Base-by-base conservation (phyloP, 1,140 invertebrate species). In the Solen grandis region DNA sequence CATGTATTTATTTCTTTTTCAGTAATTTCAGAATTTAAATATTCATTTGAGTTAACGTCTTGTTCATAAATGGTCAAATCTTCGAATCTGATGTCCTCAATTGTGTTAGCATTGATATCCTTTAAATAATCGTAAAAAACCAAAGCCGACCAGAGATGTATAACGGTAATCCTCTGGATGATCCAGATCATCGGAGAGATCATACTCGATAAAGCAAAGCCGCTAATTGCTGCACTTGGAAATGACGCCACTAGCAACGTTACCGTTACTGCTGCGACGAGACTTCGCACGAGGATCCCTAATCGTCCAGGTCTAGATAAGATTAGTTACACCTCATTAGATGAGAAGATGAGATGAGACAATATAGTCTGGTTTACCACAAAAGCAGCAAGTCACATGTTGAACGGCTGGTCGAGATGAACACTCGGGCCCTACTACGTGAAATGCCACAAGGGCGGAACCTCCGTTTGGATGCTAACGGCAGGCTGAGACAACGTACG, bases 361-460 rank as follows among this genome's bases (percentile, higher is more conserved):
- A 2, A 22, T 38, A 2, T 8, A 65, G 27, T 38, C 33, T n/a
- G n/a, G n/a, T n/a, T n/a, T n/a, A n/a, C n/a, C n/a, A n/a, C n/a
- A n/a, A n/a, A n/a, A n/a, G n/a, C 31, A 36, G 62, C 25, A 65
- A 65, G 27, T 36, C 31, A 3, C n/a, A 65, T 38, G 62, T 36
- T 5, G 62, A 65, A 38, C 31, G 33, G 25, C 19, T 65, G 14
- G 41, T 65, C 2, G 62, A 65, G n/a, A 36, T 36, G 33, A 65
- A 65, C 33, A 38, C 62, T 16, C 16, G 62, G 35, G 62, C 62
- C 2, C 14, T 36, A 10, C 10, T 65, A 2, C 31, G 62, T 38
- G 13, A 65, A 22, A 16, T 65, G 13, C 62, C 62, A 65, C 62
- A 65, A 8, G 62, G 62, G 10, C 62, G 25, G 2, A 38, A 38